phyloP scores from a whole-genome alignment of 2,888 invertebrate species.

The Lithophane socia region DNA sequence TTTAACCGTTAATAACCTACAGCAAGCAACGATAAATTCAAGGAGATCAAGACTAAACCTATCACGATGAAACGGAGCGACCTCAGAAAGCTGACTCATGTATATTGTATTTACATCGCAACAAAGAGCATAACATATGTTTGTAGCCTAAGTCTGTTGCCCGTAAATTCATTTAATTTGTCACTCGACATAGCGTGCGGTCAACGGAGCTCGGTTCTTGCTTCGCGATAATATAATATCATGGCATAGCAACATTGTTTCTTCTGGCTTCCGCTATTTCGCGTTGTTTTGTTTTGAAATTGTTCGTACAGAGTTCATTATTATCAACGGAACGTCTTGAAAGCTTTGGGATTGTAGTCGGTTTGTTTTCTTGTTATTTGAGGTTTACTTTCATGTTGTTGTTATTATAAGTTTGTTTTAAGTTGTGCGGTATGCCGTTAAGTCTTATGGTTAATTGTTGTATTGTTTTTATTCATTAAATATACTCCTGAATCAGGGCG shows the following conservation, averaged over 20 bases:
- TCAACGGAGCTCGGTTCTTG: conserved; percentile 72
- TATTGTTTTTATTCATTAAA: neutral
- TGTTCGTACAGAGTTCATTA: conserved; percentile 65
- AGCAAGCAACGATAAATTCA: conserved; percentile 49
- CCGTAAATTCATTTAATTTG: conserved; percentile 84
- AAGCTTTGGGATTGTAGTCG: conserved; percentile 54
- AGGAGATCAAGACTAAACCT: conserved; percentile 58
- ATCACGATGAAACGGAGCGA: conserved; percentile 42
- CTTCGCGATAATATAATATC: conserved; percentile 72
- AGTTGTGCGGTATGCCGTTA: neutral
- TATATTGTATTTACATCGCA: conserved; percentile 59
- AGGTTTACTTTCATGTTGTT: conserved; percentile 38
- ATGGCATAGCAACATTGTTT: conserved; percentile 57
- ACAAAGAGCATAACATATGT: conserved; percentile 61
- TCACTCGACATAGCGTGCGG: conserved; percentile 75
- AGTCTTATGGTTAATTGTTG: neutral
- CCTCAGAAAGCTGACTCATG: conserved; percentile 54
- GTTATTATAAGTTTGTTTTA: conserved; percentile 31
- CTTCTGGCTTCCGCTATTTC: conserved; percentile 47
- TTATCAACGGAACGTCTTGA: conserved; percentile 63
- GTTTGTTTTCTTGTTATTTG: conserved; percentile 47
- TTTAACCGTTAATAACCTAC: conserved; percentile 35
- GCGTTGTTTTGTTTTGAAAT: conserved; percentile 69
- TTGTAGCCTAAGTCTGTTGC: conserved; percentile 65
- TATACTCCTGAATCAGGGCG: neutral